Evolutionary conservation across 2,113 vertebrate species (phyloP).

Genomic region (Tympanuchus pallidicinctus): DNA sequence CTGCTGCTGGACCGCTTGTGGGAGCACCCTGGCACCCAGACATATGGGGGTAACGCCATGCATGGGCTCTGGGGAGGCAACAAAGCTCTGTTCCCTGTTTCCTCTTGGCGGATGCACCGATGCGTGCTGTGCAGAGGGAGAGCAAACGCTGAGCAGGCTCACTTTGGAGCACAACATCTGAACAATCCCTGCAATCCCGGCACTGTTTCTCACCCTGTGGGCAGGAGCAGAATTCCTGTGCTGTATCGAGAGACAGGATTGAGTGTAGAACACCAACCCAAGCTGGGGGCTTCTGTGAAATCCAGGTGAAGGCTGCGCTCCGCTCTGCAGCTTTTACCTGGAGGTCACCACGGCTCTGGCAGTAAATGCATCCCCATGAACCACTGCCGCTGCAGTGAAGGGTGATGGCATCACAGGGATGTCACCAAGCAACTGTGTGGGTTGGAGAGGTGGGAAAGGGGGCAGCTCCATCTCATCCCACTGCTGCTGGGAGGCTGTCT

Average conservation of each 20-base stretch:
- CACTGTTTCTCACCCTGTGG: rapidly evolving
- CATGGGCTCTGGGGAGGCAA: rapidly evolving
- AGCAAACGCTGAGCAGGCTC: rapidly evolving
- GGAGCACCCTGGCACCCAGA: background rate
- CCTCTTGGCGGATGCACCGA: background rate
- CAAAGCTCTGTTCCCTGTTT: background rate
- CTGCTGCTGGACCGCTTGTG: too few relatives aligned
- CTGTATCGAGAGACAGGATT: background rate
- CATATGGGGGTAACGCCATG: background rate
- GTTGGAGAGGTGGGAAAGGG: background rate
- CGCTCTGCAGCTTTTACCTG: background rate
- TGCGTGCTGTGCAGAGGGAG: background rate
- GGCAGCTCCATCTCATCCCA: rapidly evolving
- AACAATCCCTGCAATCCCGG: background rate
- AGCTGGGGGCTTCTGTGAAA: background rate
- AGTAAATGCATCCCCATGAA: background rate
- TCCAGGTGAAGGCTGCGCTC: rapidly evolving
- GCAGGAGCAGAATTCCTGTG: rapidly evolving
- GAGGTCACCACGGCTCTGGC: rapidly evolving
- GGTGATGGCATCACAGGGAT: background rate
- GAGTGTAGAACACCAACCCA: background rate
- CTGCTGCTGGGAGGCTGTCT: background rate
- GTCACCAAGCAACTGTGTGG: background rate
- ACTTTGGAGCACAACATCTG: background rate
- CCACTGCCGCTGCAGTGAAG: rapidly evolving